Evolutionary conservation across 1,140 invertebrate species (phyloP), one percentile per base, ranked within the genome.

Genomic region (Trichoplusia ni): DNA sequence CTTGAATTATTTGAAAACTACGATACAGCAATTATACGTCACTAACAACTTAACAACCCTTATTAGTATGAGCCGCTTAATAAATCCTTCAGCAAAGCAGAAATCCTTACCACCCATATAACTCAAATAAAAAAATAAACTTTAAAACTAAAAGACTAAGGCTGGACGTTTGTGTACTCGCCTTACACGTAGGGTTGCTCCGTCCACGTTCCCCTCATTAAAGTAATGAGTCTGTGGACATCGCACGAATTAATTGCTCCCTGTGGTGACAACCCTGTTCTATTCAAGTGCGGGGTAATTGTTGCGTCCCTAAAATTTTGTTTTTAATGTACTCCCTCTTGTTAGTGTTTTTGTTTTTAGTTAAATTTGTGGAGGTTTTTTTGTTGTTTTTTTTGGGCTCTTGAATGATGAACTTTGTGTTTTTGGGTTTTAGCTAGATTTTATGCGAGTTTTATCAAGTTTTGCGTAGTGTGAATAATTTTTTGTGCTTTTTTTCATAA

Each of bases 191-290:
- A 64, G 61, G 61, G 51, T 27, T 54, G 38, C 33, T 19, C 68
- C 44, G 72, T 35, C 54, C 38, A 77, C 74, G 79, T 81, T 59
- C 49, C 47, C 2, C 79, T 79, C 79, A 77, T 81, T 81, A 81
- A 72, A 71, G 64, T 79, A 79, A 81, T 79, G 78, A 79, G 70
- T 16, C 64, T 60, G 64, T 64, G 73, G 69, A 70, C 76, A 67
- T 18, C 40, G 65, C 38, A 25, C 29, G 56, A 71, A 73, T 74
- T 76, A 77, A 75, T 81, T 81, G 72, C 64, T 29, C 6, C 16
- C 27, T 16, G 38, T 14, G 25, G 23, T 31, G 18, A 42, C 51
- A 46, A 14, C 46, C 47, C 29, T 53, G 14, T 11, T 16, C 35
- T 33, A 19, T 9, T 9, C 56, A 23, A 60, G 56, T 46, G 42